phyloP scores from a whole-genome alignment of 2,888 invertebrate genomes.

The Drosophila austrosaltans region DNA sequence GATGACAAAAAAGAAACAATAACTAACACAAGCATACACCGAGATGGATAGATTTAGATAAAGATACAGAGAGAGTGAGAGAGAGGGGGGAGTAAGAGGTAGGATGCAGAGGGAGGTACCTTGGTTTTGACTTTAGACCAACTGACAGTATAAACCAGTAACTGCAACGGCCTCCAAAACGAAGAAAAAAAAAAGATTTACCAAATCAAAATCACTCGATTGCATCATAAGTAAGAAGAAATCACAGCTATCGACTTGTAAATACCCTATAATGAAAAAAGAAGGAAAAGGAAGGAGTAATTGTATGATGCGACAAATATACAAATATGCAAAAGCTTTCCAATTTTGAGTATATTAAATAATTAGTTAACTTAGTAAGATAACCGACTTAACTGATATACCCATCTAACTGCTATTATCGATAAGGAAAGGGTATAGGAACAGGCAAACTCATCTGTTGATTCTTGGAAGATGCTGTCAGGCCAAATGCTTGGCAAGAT shows the following conservation, averaged over 20 bases:
- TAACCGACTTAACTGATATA: too few species aligned
- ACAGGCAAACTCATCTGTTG: slow-evolving; percentile 6
- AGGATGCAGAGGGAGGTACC: slow-evolving; percentile 20
- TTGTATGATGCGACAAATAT: too few species aligned
- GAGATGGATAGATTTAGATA: neutral
- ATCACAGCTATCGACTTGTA: neutral
- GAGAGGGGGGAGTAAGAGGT: slow-evolving; percentile 16
- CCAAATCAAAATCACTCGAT: slow-evolving; percentile 9
- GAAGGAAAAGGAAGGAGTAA: too few species aligned
- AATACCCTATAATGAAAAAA: neutral
- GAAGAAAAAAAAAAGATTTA: neutral
- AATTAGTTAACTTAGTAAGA: too few species aligned
- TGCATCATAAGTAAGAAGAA: slow-evolving; percentile 20
- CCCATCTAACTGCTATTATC: too few species aligned
- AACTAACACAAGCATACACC: slow-evolving; percentile 12
- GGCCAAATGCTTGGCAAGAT: slow-evolving; percentile 7
- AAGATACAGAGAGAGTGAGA: neutral
- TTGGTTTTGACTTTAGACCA: slow-evolving; percentile 42
- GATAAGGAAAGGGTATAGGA: neutral
- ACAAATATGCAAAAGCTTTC: too few species aligned
- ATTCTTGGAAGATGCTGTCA: slow-evolving; percentile 30
- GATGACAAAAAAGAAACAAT: slow-evolving; percentile 40
- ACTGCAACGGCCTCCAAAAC: neutral
- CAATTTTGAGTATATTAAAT: too few species aligned
- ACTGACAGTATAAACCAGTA: slow-evolving; percentile 8